Evolutionary conservation across 2,797 vertebrate genomes (phyloP).

Genomic region (Varecia variegata): DNA sequence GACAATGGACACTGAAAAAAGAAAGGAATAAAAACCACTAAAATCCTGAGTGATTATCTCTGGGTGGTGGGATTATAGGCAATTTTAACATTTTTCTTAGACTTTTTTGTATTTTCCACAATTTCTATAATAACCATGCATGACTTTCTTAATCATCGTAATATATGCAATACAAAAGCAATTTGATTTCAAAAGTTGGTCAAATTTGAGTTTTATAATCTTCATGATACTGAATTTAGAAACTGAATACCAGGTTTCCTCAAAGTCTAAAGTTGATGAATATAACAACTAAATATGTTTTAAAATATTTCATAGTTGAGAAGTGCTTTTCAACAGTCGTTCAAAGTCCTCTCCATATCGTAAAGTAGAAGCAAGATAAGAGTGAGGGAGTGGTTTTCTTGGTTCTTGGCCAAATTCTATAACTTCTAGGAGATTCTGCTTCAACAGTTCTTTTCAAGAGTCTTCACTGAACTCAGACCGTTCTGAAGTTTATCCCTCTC

Average conservation of each 20-base stretch:
- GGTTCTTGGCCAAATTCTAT: background rate
- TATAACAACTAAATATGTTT: background rate
- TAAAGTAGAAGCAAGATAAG: background rate
- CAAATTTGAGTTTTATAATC: background rate
- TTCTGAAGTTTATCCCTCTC: background rate
- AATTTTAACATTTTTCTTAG: background rate
- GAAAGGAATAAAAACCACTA: background rate
- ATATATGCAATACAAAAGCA: background rate
- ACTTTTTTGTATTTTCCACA: background rate
- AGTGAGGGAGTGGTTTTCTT: background rate
- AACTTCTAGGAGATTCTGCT: background rate
- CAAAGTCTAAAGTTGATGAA: background rate
- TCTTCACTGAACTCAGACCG: background rate
- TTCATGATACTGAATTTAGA: background rate
- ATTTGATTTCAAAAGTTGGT: background rate
- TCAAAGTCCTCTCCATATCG: background rate
- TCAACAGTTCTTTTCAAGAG: background rate
- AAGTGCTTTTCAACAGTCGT: background rate
- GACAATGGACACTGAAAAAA: background rate
- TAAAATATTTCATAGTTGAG: conserved; percentile 13
- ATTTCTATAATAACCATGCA: background rate
- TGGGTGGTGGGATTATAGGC: background rate
- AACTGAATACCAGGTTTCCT: background rate
- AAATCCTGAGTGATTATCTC: background rate
- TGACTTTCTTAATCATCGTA: background rate